Base-by-base conservation (phyloP, 2,113 vertebrate genomes). In the Probosciger aterrimus region DNA sequence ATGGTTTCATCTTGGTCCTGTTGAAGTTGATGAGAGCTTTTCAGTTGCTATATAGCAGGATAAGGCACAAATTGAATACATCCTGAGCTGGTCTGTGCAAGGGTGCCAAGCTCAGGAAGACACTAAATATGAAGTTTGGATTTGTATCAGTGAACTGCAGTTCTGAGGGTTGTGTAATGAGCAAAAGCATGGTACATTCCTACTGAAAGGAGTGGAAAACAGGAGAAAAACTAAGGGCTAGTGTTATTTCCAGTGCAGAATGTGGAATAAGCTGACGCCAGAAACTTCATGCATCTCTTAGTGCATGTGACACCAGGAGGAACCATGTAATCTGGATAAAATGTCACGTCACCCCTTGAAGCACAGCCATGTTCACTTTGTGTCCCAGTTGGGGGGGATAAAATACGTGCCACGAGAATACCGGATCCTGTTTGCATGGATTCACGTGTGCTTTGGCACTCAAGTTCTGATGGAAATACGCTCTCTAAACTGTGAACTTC, bases 241-340 rank as follows among this genome's bases (percentile, higher is more conserved):
- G 25, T 59, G 85, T 83, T 93, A 50, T 74, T 91, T 96, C 75
- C 50, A 94, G 75, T 50, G 37, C 59, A 93, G 76, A 94, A 75
- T 16, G 16, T 93, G 63, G 41, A 93, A 74, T 91, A 88, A 91
- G 37, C 41, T 91, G 46, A 19, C 85, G 71, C 67, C 49, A 91
- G 74, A 95, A 95, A 30, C 63, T 94, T 82, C 23, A 31, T 80
- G 50, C 37, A 59, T 83, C 78, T 82, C 63, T 43, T 65, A 41
- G 49, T 67, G 49, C 59, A 31, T 70, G 78, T 94, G 85, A 86
- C 49, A 77, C 37, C 15, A 73, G 87, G 65, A 96, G 49, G 60
- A 94, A 43, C 82, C 31, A 9, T 77, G 71, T 88, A 77, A 83
- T 49, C 59, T 85, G 87, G 78, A 86, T 77, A 88, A 94, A 95